Conservation (phyloP, 2,797 vertebrate genomes). For the Gadopsis marmoratus region DNA sequence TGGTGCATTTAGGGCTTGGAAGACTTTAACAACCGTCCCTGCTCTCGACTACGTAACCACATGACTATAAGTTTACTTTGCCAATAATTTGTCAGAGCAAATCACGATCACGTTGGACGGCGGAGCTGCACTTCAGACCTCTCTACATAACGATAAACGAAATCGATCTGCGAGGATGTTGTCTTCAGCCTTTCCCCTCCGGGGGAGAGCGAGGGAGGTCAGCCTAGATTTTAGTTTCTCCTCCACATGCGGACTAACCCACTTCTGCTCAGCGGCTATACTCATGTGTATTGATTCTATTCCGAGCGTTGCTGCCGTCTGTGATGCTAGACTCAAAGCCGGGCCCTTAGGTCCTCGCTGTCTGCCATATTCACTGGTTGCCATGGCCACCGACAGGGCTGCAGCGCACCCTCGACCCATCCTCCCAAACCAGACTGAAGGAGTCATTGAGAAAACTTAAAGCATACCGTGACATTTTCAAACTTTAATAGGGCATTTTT, state of each 20-base stretch:
- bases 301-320: slow-evolving; percentile 57
- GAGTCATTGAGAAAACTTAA: slow-evolving; percentile 15
- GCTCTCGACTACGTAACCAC: neutral
- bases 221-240: slow-evolving; percentile 50
- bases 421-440: slow-evolving; percentile 24
- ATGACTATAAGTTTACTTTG: neutral
- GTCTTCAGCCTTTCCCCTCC: slow-evolving; percentile 13
- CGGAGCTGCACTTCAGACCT: slow-evolving; percentile 5
- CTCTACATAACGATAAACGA: neutral
- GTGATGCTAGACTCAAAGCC: slow-evolving; percentile 44
- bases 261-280: slow-evolving; percentile 53
- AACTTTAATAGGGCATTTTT: slow-evolving; percentile 24
- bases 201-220: slow-evolving; percentile 38
- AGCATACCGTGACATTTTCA: slow-evolving; percentile 22
- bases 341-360: slow-evolving; percentile 55
- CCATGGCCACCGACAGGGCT: slow-evolving; percentile 67
- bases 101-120: neutral
- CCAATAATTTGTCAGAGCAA: neutral
- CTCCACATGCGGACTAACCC: slow-evolving; percentile 64
- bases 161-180: slow-evolving; percentile 1
- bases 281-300: slow-evolving; percentile 61
- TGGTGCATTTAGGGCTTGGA: too few relatives aligned
- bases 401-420: slow-evolving; percentile 38
- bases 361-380: slow-evolving; percentile 60
- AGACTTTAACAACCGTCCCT: too few relatives aligned